Conservation (phyloP, 1,140 invertebrate genomes). For the Helicorthomorpha holstii region DNA sequence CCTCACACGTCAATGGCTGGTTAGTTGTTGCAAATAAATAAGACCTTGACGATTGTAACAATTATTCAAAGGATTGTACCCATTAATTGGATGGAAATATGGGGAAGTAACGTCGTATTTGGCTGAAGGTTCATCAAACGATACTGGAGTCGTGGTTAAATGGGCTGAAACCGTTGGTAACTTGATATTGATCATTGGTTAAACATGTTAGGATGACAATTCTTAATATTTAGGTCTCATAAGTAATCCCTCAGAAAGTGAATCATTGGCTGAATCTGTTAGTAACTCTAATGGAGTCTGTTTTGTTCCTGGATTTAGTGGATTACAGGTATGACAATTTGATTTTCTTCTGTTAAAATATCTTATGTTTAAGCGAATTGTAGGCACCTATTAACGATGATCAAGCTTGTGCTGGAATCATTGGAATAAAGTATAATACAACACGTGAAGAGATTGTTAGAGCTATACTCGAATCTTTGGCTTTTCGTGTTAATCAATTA, state of each 20-base stretch:
- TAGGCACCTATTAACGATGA: conserved; percentile 77
- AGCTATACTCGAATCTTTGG: conserved; percentile 69
- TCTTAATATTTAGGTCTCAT: conserved; percentile 57
- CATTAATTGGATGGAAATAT: conserved; percentile 60
- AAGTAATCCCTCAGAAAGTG: conserved; percentile 44
- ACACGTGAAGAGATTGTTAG: conserved; percentile 58
- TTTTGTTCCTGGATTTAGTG: conserved; percentile 83
- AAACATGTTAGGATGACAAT: conserved; percentile 21
- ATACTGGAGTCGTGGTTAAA: conserved; percentile 70
- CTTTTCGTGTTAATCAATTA: conserved; percentile 61
- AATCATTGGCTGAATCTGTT: conserved; percentile 50
- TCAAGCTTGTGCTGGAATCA: conserved; percentile 57
- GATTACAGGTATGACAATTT: conserved; percentile 63
- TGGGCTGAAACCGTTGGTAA: conserved; percentile 66
- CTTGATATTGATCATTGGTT: conserved; percentile 3
- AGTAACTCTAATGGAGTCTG: conserved; percentile 59
- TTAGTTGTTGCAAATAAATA: conserved; percentile 14
- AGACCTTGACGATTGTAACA: no score
- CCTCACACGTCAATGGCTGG: conserved; percentile 55
- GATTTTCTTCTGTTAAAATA: not conserved
- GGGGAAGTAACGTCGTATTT: conserved; percentile 44
- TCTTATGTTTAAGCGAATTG: conserved; percentile 11
- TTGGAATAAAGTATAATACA: conserved; percentile 66
- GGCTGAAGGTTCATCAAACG: conserved; percentile 66
- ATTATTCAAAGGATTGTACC: conserved; percentile 55